A percentile compares a stretch with the other conserved stretches of the same genome.
Evolutionary conservation across 2,888 invertebrate genomes (phyloP).

Genomic region (Maniola hyperantus): DNA sequence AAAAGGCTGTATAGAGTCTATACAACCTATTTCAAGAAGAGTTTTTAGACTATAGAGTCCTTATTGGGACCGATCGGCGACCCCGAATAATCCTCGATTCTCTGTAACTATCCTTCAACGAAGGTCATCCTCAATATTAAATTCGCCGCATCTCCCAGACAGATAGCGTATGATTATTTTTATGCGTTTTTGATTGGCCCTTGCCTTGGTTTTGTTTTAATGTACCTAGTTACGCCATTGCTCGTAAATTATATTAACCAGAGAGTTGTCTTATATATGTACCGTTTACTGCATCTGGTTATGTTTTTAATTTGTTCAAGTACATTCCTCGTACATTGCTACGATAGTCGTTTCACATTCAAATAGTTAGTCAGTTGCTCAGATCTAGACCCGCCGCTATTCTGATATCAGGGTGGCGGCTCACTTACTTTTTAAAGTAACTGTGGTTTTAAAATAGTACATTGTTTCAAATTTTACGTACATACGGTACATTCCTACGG

Average conservation of each 20-base stretch:
- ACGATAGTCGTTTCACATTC: too few relatives aligned
- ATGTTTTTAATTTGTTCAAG: too few relatives aligned
- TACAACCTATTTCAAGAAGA: too few relatives aligned
- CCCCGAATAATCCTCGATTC: slow-evolving; percentile 34
- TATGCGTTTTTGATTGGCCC: slow-evolving; percentile 64
- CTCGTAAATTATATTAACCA: neutral
- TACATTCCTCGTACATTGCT: too few relatives aligned
- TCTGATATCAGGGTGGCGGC: too few relatives aligned
- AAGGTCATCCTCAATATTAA: slow-evolving; percentile 53
- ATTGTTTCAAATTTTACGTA: too few relatives aligned
- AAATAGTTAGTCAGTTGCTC: too few relatives aligned
- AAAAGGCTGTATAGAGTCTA: slow-evolving; percentile 14
- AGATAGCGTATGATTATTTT: slow-evolving; percentile 49
- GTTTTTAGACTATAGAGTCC: slow-evolving; percentile 5
- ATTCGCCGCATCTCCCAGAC: slow-evolving; percentile 55
- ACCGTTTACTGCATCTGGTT: too few relatives aligned
- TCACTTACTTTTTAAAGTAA: too few relatives aligned
- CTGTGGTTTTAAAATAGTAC: too few relatives aligned
- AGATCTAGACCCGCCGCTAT: too few relatives aligned
- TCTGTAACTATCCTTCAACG: slow-evolving; percentile 48
- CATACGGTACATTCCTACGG: too few relatives aligned
- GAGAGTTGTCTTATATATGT: neutral
- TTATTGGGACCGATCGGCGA: slow-evolving; percentile 15
- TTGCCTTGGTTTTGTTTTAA: slow-evolving; percentile 49
- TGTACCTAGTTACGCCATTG: slow-evolving; percentile 10